Evolutionary conservation across 2,888 invertebrate genomes (phyloP).

Genomic region (Rhopalosiphum nymphaeae): DNA sequence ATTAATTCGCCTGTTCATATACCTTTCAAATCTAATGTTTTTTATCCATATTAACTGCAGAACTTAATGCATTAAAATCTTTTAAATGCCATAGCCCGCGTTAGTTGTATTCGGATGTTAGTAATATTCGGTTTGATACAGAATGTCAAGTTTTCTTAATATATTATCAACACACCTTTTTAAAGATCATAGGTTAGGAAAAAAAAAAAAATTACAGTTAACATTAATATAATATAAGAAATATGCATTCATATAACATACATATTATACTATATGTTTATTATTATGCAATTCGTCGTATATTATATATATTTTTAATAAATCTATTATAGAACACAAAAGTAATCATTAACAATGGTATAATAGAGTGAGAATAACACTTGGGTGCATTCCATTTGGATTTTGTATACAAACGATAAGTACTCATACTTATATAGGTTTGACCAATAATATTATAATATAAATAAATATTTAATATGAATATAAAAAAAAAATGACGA

Average conservation of each 20-base stretch:
- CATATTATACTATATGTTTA: background rate
- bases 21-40: background rate
- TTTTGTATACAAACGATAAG: background rate
- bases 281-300: background rate
- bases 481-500: background rate
- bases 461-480: constrained; percentile 3
- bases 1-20: background rate
- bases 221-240: background rate
- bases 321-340: constrained; percentile 24
- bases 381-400: background rate
- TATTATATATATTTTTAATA: constrained; percentile 22
- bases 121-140: background rate
- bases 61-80: background rate
- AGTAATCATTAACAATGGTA: constrained; percentile 25
- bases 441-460: background rate
- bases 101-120: background rate
- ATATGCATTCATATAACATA: background rate
- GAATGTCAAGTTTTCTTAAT: background rate
- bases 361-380: constrained; percentile 11
- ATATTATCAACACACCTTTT: background rate
- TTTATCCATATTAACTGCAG: background rate
- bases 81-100: background rate
- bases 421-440: background rate
- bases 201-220: background rate
- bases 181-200: background rate